A percentile compares a stretch with the other conserved stretches of the same genome.
phyloP scores from a whole-genome alignment of 2,888 invertebrate genomes.

The Platycnemis pennipes region DNA sequence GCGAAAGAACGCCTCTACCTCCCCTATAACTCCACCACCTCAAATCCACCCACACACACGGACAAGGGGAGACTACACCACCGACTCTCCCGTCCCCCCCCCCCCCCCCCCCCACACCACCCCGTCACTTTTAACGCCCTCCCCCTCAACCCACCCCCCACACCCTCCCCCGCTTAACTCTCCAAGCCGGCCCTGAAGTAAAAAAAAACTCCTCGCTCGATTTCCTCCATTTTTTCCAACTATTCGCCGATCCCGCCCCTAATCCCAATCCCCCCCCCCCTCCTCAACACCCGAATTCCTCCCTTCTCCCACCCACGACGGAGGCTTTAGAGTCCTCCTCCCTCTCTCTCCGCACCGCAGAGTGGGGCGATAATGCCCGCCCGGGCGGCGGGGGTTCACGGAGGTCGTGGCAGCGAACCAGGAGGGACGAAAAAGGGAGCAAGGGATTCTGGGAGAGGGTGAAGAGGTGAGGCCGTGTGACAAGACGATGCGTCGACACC shows the following conservation, averaged over 20 bases:
- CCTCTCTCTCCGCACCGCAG: not conserved
- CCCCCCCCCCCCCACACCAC: not conserved
- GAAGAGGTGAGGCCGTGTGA: not conserved
- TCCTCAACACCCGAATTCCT: not conserved
- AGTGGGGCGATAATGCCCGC: not conserved
- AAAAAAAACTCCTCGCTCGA: not conserved
- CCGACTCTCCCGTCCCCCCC: not conserved
- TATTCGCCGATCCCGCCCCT: not conserved
- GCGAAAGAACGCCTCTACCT: not conserved
- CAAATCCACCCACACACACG: conserved; percentile 7
- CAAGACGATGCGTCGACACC: no score
- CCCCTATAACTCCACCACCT: not conserved
- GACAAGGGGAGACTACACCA: not conserved
- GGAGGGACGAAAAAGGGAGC: not conserved
- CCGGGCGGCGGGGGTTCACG: not conserved
- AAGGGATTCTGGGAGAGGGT: not conserved
- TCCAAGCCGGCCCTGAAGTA: not conserved
- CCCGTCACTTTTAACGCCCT: conserved; percentile 11
- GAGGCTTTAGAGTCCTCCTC: not conserved
- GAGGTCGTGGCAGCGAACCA: not conserved
- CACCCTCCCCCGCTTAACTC: not conserved
- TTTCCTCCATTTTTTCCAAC: not conserved
- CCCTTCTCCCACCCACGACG: not conserved
- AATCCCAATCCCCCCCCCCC: not conserved
- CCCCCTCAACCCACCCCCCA: not conserved